Evolutionary conservation across 1,140 invertebrate species (phyloP), one percentile per base, ranked within the genome.

Genomic region (Drosophila watanabei): DNA sequence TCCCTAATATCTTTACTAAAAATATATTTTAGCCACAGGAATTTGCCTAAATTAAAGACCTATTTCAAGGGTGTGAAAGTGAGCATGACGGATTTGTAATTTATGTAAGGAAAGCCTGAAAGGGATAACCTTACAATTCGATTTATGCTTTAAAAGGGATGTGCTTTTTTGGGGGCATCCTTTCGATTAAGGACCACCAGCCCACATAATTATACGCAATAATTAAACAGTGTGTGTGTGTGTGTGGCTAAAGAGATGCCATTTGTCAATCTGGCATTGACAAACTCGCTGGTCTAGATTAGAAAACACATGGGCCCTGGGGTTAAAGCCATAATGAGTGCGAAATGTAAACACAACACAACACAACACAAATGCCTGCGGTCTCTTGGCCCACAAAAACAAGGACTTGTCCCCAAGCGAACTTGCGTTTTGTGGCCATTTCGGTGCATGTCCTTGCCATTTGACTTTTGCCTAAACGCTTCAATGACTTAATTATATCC

Each of bases 401-500:
- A 78, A 66, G 75, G 56, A 69, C 39, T 39, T 43, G 71, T 30
- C 82, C 83, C 46, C 37, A 57, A 71, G 70, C 46, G 56, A 58
- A 63, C 37, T 82, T 77, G 13, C 43, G 24, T 63, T 77, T 62
- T 39, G 58, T 41, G 41, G 56, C 35, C 62, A 63, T 59, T 69
- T 37, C 33, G 33, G 18, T 63, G 63, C 66, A 30, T 60, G 61
- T 63, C 56, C 20, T 41, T 72, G 62, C 39, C 64, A 45, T 49
- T 85, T 69, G 77, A 73, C 72, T 81, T 77, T 58, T 66, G 71
- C 62, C 48, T 75, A 82, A 82, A 82, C 49, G 66, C 60, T 60
- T 72, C 69, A 79, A 79, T 73, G 85, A 77, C 72, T 89, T 88
- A 89, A 88, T 88, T 88, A 80, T 89, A 79, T 85, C 84, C 68